A percentile compares a stretch with the other conserved stretches of the same genome.
These are phyloP conservation scores for Muscidifurax raptorellus DNA, from an alignment of 1,140 invertebrate genomes.

Conservation along the genomic window DNA sequence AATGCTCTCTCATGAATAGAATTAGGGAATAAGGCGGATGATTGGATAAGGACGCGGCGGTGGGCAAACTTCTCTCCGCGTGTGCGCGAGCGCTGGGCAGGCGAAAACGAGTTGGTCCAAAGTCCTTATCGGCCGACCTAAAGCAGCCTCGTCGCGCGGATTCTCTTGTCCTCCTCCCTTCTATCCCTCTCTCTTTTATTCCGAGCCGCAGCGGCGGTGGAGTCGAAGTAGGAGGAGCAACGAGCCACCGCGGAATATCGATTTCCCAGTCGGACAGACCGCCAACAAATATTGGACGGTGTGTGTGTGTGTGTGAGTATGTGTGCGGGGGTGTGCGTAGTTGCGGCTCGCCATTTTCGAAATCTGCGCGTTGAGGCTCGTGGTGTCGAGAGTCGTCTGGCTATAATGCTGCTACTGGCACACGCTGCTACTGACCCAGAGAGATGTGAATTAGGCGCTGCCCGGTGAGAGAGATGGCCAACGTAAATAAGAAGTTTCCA, in stretches of 20 bases:
- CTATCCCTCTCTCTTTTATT: background rate
- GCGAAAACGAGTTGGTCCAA: slow-evolving; percentile 20
- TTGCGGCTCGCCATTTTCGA: slow-evolving; percentile 36
- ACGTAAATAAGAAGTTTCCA: slow-evolving; percentile 39
- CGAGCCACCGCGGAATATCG: slow-evolving; percentile 40
- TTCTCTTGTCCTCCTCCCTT: background rate
- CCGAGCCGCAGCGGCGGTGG: background rate
- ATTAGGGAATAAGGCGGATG: slow-evolving; percentile 21
- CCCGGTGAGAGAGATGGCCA: slow-evolving; percentile 1
- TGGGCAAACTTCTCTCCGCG: background rate
- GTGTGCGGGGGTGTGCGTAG: slow-evolving; percentile 26
- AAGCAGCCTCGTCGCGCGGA: background rate
- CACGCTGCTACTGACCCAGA: background rate
- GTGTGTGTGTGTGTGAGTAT: slow-evolving; percentile 8
- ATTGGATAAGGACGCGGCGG: slow-evolving; percentile 14
- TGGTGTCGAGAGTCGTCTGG: background rate
- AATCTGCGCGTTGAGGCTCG: slow-evolving; percentile 22
- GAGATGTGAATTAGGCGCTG: slow-evolving; percentile 4
- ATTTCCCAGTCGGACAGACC: slow-evolving; percentile 17
- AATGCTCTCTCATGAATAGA: slow-evolving; percentile 6
- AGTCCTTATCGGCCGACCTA: slow-evolving; percentile 18
- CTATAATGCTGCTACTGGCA: slow-evolving; percentile 1
- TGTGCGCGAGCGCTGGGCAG: background rate
- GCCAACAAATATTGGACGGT: slow-evolving; percentile 6
- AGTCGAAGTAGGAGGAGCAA: slow-evolving; percentile 35